A percentile compares a stretch with the other conserved stretches of the same genome.
phyloP scores from a whole-genome alignment of 2,888 invertebrate genomes.

The Andrena minutula region DNA sequence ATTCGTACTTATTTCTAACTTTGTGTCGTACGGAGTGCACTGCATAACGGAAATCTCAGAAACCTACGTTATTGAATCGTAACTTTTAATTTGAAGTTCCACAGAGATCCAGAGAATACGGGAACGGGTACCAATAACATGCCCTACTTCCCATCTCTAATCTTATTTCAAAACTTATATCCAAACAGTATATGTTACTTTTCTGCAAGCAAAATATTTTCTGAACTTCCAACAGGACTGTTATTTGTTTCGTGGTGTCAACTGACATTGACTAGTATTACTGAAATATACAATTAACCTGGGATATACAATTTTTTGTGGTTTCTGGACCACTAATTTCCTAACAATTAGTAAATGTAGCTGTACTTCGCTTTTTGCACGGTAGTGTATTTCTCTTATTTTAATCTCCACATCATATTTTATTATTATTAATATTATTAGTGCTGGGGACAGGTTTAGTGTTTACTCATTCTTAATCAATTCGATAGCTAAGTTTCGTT shows the following conservation, averaged over 20 bases:
- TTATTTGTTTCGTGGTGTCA: neutral
- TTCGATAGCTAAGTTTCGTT: too few relatives aligned
- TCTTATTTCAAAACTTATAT: conserved; percentile 30
- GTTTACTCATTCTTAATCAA: too few relatives aligned
- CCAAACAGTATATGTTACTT: conserved; percentile 16
- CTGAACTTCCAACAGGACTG: neutral
- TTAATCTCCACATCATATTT: too few relatives aligned
- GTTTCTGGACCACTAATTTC: too few relatives aligned
- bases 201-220: neutral
- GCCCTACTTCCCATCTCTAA: conserved; percentile 27
- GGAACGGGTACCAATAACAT: conserved; percentile 27
- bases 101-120: conserved; percentile 12
- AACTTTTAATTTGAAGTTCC: conserved; percentile 39
- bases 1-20: neutral
- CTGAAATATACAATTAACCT: too few relatives aligned
- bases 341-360: too few relatives aligned
- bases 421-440: too few relatives aligned
- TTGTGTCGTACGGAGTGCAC: neutral
- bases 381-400: too few relatives aligned
- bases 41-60: neutral
- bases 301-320: too few relatives aligned
- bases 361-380: too few relatives aligned
- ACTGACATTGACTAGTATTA: neutral
- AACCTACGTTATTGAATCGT: conserved; percentile 24
- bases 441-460: too few relatives aligned